Evolutionary conservation across 2,797 vertebrate species (phyloP).

Genomic region (Spatula versicolor): DNA sequence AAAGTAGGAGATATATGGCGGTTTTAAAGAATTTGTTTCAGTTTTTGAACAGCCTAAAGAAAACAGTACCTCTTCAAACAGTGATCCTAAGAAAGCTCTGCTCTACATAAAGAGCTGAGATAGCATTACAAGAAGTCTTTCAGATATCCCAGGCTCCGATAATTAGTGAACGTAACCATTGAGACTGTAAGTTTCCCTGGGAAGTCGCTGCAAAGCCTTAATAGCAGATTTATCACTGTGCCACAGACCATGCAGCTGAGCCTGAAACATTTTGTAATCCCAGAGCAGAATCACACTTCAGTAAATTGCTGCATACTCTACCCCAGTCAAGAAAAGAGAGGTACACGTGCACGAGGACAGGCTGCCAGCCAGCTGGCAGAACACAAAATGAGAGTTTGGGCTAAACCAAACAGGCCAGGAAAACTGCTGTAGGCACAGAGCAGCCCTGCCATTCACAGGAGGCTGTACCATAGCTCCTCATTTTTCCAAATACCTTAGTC

Average conservation of each 20-base stretch:
- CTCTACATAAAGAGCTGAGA: neutral
- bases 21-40: neutral
- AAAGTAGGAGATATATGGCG: neutral
- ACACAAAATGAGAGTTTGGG: neutral
- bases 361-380: neutral
- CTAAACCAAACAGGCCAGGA: neutral
- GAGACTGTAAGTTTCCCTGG: neutral
- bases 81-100: neutral
- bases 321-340: neutral
- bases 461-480: neutral
- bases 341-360: neutral
- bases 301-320: neutral
- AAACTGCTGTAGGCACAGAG: neutral
- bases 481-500: neutral
- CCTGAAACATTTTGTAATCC: neutral
- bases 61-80: neutral
- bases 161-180: neutral
- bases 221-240: neutral
- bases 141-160: neutral
- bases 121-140: neutral
- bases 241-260: neutral
- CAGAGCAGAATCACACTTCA: neutral
- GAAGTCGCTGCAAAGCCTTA: neutral
- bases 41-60: neutral
- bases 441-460: neutral